Evolutionary conservation across 1,140 invertebrate genomes (phyloP), one percentile per base, ranked within the genome.

Genomic region (Leptonema lineaticorne): DNA sequence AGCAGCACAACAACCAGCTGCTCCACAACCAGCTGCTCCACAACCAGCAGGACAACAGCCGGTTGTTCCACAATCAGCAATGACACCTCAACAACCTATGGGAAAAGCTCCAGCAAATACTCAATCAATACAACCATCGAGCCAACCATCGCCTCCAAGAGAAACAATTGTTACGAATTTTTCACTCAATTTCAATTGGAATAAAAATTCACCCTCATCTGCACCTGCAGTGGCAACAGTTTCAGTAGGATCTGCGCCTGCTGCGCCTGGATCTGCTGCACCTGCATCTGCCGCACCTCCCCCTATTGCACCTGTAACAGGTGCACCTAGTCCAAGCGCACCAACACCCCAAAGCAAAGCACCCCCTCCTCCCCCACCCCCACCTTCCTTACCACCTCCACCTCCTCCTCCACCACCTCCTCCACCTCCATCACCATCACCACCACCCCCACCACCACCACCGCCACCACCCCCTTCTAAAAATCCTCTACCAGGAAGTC

Each of bases 381-480:
- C 75, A 75, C 62, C 80, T 78, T 63, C 79, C 78, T 68, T 79
- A 77, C 57, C 79, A 77, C 62, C 74, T 78, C 67, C 71, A 65
- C 60, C 73, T 1, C 74, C 30, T 26, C 70, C 29, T 69, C 74
- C 16, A 75, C 75, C 7, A 74, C 73, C 45, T 22, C 70, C 14
- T n/a, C 66, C 56, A 70, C 74, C 6, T 59, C 74, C 9, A 72
- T 75, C 16, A 58, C 74, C 20, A 64, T 69, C 24, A 68, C 74
- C 16, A 67, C 72, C 30, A 66, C 62, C 41, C 66, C 69, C 22
- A 56, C 69, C 69, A 2, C 66, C 67, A 71, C 70, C 67, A 67
- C 70, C 24, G 64, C 75, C 62, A 59, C 67, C 59, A 48, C 67
- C 9, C 1, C 69, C 67, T 24, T 66, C 74, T 41, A 74, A 76